Evolutionary conservation across 2,797 vertebrate genomes (phyloP).

Genomic region (Sitta carolinensis): DNA sequence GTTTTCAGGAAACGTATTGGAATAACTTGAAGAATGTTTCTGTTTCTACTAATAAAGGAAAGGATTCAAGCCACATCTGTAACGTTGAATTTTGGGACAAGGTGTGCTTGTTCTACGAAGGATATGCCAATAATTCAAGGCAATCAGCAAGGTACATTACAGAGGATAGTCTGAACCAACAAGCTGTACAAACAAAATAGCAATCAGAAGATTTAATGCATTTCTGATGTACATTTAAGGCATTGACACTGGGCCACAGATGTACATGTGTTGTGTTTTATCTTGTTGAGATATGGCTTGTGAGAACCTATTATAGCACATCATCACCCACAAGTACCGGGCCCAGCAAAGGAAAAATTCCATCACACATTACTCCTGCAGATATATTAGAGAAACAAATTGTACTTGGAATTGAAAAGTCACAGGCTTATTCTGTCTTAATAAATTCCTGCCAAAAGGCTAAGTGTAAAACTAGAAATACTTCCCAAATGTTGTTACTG

Average conservation of each 20-base stretch:
- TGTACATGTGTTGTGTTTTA: conserved; percentile 98
- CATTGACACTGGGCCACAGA: conserved; percentile 95
- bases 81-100: conserved; percentile 76
- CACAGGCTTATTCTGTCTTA: conserved; percentile 97
- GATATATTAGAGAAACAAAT: conserved; percentile 99
- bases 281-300: conserved; percentile 96
- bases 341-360: conserved; percentile 89
- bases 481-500: conserved; percentile 90
- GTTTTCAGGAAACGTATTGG: neutral
- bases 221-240: conserved; percentile 99
- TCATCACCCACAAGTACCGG: conserved; percentile 82
- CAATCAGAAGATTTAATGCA: conserved; percentile 98
- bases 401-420: conserved; percentile 99
- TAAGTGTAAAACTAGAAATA: conserved; percentile 91
- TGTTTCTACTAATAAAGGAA: conserved; percentile 54
- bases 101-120: conserved; percentile 81
- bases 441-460: conserved; percentile 97
- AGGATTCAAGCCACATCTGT: conserved; percentile 65
- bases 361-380: conserved; percentile 91
- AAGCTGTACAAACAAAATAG: conserved; percentile 91
- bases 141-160: conserved; percentile 85
- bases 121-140: conserved; percentile 88
- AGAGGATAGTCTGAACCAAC: conserved; percentile 87
- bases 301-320: conserved; percentile 97
- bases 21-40: conserved; percentile 39